A percentile compares a stretch with the other conserved stretches of the same genome.
Conservation (phyloP, 2,113 vertebrate species). For the Rhea pennata region DNA sequence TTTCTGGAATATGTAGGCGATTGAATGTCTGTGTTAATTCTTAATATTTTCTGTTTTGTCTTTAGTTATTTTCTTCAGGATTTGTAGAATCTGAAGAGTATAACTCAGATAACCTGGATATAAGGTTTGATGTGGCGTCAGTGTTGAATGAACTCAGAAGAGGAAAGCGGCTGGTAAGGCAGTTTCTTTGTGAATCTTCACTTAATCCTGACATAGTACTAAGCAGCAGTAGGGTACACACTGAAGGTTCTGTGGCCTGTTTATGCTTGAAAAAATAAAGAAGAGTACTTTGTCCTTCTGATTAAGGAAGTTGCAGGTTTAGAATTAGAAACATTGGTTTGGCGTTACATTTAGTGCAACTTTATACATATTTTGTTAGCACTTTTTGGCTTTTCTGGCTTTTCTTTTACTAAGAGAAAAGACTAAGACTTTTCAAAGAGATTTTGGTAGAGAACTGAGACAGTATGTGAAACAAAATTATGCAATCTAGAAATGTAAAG, state of each 20-base stretch:
- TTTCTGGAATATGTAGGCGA: not conserved
- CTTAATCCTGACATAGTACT: not conserved
- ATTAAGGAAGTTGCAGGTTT: not conserved
- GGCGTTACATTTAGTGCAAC: not conserved
- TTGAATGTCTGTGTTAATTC: not conserved
- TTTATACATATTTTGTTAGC: not conserved
- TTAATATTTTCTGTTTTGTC: not conserved
- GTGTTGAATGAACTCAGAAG: conserved; percentile 76
- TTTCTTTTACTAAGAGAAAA: not conserved
- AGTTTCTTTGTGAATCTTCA: not conserved
- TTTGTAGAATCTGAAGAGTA: conserved; percentile 75
- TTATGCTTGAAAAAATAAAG: not conserved
- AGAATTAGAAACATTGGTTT: not conserved
- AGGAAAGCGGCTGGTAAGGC: conserved; percentile 79
- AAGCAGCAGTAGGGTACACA: not conserved
- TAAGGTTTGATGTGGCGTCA: conserved; percentile 76
- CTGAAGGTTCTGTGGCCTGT: not conserved
- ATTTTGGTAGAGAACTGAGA: not conserved
- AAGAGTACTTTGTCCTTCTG: not conserved
- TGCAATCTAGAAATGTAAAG: not conserved
- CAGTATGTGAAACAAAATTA: not conserved
- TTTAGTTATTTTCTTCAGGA: conserved; percentile 79
- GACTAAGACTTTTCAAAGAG: not conserved
- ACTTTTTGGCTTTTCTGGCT: not conserved
- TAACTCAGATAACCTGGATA: conserved; percentile 19